Evolutionary conservation across 2,888 invertebrate species (phyloP).

Genomic region (Meganola albula): DNA sequence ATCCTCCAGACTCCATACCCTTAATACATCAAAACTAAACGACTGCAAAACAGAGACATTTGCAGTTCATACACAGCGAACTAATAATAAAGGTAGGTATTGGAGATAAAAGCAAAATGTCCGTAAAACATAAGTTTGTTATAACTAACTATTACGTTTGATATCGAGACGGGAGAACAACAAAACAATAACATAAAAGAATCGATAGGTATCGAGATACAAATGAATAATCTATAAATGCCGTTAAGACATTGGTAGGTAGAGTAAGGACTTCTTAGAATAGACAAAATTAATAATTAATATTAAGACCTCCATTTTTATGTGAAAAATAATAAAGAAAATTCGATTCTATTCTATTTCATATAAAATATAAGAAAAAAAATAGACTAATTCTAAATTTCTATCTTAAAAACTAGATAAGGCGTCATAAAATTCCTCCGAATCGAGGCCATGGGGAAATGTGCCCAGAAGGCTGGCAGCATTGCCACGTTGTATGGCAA

Average conservation of each 20-base stretch:
- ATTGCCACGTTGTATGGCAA: too few species aligned
- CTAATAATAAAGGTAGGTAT: slow-evolving; percentile 14
- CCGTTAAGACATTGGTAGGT: slow-evolving; percentile 61
- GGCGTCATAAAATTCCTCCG: too few species aligned
- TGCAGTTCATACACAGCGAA: slow-evolving; percentile 13
- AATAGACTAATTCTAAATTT: too few species aligned
- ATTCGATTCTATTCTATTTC: too few species aligned
- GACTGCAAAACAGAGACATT: too few species aligned
- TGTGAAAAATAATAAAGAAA: too few species aligned
- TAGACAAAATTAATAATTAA: background rate
- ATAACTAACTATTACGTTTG: slow-evolving; percentile 61
- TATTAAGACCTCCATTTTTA: background rate
- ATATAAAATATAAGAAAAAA: too few species aligned
- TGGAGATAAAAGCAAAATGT: slow-evolving; percentile 18
- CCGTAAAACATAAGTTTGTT: slow-evolving; percentile 34
- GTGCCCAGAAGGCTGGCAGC: too few species aligned
- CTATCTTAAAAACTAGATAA: too few species aligned
- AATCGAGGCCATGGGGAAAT: too few species aligned
- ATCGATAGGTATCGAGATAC: slow-evolving; percentile 67
- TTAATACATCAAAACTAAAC: too few species aligned
- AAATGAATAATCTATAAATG: slow-evolving; percentile 77
- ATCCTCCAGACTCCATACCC: too few species aligned
- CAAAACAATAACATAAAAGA: slow-evolving; percentile 71
- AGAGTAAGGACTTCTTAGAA: background rate
- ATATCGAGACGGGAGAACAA: slow-evolving; percentile 55